Evolutionary conservation across 1,140 invertebrate species (phyloP), one percentile per base, ranked within the genome.

Genomic region (Saccostrea cuccullata): DNA sequence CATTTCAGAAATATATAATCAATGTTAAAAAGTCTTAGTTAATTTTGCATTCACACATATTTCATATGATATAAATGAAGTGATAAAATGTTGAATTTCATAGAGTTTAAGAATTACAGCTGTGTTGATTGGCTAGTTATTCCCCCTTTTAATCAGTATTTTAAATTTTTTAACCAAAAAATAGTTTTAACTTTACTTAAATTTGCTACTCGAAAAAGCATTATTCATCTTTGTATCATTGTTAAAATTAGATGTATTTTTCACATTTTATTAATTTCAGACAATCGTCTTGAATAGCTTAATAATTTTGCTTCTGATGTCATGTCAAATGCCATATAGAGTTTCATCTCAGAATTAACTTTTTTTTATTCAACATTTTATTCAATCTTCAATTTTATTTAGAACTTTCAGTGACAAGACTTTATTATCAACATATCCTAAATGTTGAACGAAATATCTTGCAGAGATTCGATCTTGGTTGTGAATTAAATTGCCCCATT

Each of bases 401-500:
- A 77, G 30, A 77, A 77, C 23, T 77, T 77, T 77, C 26, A 77
- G 30, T 77, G 70, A 77, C 70, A 64, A 64, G 70, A 30, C 30
- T 77, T 77, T 17, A 30, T 30, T 30, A 77, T 77, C 70, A 77
- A 77, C 70, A 77, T 77, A 77, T 77, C 70, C 23, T 26, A 77
- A 23, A 77, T 77, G 70, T 77, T 77, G 70, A 77, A 77, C 70
- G 70, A 77, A 77, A 77, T 77, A 77, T 77, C 70, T 77, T 77
- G 70, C 70, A 77, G 70, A 77, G 70, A 77, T 77, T 77, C 70
- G 70, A 77, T 77, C 70, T 77, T 77, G 70, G 70, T 77, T 77
- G 70, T 77, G 70, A 77, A 30, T 77, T 77, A 77, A 77, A 77
- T 77, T 26, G 23, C 70, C 70, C 70, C 70, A 3, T n/a, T 26